Evolutionary conservation across 2,113 vertebrate genomes (phyloP).

Genomic region (Neotoma lepida): DNA sequence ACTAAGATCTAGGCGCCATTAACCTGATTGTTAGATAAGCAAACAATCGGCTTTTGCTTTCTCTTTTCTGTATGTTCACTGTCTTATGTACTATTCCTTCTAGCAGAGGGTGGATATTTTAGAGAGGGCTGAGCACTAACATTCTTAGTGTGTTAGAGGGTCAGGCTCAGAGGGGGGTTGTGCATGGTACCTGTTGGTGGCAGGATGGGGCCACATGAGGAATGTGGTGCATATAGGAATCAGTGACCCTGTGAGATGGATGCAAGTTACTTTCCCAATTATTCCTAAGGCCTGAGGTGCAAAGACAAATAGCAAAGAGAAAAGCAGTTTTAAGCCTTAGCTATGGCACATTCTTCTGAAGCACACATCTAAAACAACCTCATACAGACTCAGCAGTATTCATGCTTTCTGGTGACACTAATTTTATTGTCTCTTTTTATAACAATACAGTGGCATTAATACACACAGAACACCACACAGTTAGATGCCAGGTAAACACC

Average conservation of each 20-base stretch:
- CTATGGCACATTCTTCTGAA: background rate
- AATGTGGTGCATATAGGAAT: accelerated
- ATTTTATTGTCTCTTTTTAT: background rate
- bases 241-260: background rate
- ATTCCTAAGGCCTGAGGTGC: background rate
- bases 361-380: background rate
- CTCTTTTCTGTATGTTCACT: background rate
- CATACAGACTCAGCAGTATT: background rate
- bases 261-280: background rate
- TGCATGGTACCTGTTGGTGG: background rate
- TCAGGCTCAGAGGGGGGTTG: background rate
- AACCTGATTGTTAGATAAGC: conserved; percentile 19
- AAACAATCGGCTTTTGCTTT: background rate
- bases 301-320: background rate
- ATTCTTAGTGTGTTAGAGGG: background rate
- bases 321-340: background rate
- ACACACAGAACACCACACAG: background rate
- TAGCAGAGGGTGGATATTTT: background rate
- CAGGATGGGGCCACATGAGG: background rate
- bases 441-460: background rate
- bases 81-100: background rate
- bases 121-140: background rate
- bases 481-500: background rate
- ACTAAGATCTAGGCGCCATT: background rate
- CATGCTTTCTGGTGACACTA: background rate